Evolutionary conservation across 2,888 invertebrate genomes (phyloP).

Genomic region (Bellardia bayeri): DNA sequence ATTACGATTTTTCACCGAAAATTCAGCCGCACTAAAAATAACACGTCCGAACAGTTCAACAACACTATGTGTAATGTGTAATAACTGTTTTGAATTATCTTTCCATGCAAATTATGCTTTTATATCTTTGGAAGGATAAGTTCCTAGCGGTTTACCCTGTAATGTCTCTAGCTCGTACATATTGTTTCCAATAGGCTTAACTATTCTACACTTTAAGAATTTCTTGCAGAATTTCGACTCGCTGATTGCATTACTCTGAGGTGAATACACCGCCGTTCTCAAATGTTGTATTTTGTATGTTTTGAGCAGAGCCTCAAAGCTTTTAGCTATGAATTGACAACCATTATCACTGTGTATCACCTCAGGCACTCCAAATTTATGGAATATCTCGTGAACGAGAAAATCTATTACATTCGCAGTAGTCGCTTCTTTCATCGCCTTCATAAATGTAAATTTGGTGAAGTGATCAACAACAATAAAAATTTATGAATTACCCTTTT

Average conservation of each 20-base stretch:
- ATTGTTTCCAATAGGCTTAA: background rate
- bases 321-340: background rate
- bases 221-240: conserved; percentile 72
- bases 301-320: background rate
- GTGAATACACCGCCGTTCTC: background rate
- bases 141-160: background rate
- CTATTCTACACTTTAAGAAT: background rate
- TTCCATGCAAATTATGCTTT: background rate
- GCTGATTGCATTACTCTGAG: conserved; percentile 76
- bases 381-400: background rate
- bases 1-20: too few species aligned
- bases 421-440: background rate
- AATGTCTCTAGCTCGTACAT: background rate
- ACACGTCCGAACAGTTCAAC: too few species aligned
- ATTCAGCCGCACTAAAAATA: too few species aligned
- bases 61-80: too few species aligned
- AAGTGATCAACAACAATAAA: background rate
- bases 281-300: conserved; percentile 4
- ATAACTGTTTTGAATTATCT: too few species aligned
- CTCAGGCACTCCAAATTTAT: conserved; percentile 15
- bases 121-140: background rate
- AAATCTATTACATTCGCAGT: background rate
- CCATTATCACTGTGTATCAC: background rate
- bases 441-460: background rate
- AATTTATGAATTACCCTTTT: background rate